phyloP scores from a whole-genome alignment of 2,113 vertebrate genomes.

The Acrocephalus arundinaceus region DNA sequence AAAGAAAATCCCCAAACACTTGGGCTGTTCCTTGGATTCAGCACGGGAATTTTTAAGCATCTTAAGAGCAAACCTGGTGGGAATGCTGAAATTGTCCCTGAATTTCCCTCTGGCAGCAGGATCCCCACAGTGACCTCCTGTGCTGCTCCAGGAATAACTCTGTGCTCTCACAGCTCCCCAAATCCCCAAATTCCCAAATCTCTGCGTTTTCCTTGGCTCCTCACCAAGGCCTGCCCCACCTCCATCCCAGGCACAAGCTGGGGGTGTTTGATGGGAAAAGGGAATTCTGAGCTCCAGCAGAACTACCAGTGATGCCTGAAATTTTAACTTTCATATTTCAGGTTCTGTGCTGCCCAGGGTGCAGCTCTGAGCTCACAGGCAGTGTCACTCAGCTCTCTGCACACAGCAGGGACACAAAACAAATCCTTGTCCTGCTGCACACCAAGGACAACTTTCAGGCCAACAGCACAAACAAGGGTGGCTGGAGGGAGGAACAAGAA shows the following conservation, averaged over 20 bases:
- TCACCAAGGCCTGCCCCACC: background rate
- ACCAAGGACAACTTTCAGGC: too few species aligned
- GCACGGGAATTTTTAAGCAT: background rate
- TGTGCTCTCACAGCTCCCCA: background rate
- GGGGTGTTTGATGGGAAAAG: background rate
- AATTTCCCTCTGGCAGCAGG: background rate
- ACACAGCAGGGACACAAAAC: too few species aligned
- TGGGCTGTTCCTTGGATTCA: background rate
- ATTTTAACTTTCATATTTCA: too few species aligned
- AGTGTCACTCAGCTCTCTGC: too few species aligned
- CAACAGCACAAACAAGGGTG: too few species aligned
- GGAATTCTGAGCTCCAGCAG: background rate
- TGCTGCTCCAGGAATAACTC: slow-evolving; percentile 26
- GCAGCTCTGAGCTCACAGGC: too few species aligned
- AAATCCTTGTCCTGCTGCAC: too few species aligned
- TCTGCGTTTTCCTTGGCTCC: background rate
- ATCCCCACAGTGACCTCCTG: background rate
- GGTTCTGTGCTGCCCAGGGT: too few species aligned
- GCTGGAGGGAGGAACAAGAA: too few species aligned
- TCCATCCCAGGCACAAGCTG: background rate
- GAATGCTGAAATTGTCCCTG: background rate
- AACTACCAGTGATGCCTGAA: too few species aligned
- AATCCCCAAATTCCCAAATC: background rate
- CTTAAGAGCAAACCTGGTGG: background rate
- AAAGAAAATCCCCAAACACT: background rate